Evolutionary conservation across 2,113 vertebrate genomes (phyloP), one percentile per base, ranked within the genome.

Genomic region (Tyto alba): DNA sequence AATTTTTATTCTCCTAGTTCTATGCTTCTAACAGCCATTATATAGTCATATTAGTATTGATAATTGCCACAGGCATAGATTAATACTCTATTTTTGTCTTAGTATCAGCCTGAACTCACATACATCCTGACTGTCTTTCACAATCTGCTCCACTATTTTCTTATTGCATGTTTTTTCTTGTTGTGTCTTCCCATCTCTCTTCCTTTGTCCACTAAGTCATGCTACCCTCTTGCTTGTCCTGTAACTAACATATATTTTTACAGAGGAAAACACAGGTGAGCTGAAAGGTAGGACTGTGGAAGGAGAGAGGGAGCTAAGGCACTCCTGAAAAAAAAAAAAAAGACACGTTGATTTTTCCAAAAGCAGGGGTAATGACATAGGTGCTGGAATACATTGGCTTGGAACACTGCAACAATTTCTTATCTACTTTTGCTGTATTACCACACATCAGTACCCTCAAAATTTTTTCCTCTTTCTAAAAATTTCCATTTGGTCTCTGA

Each of bases 1-100:
- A 53, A 32, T 73, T 96, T 95, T 89, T 94, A 89, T 91, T 91
- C 43, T 79, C n/a, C 55, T 71, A 50, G 18, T 89, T 95, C 75
- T 89, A 66, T 82, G 45, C 29, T 91, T 92, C 78, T 66, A 95
- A 69, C 34, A 66, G 29, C 22, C 53, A 93, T 89, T 92, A 73
- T 32, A 53, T 40, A 66, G 40, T 83, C 55, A 79, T 88, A 76
- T 50, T 76, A 85, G 59, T 91, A 88, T 66, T 75, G 27, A 56
- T 93, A 85, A 91, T 89, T 93, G 34, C 41, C 29, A 81, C 43
- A 53, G 14, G 27, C 17, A 47, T 59, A 68, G 26, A 55, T 79
- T 68, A 92, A 75, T 63, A 48, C 15, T 87, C 71, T 92, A 10
- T 38, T 85, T 91, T 75, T 57, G n/a, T 67, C 74, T 85, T 53